Conservation (phyloP, 2,113 vertebrate genomes). For the Actenoides lindsayi region DNA sequence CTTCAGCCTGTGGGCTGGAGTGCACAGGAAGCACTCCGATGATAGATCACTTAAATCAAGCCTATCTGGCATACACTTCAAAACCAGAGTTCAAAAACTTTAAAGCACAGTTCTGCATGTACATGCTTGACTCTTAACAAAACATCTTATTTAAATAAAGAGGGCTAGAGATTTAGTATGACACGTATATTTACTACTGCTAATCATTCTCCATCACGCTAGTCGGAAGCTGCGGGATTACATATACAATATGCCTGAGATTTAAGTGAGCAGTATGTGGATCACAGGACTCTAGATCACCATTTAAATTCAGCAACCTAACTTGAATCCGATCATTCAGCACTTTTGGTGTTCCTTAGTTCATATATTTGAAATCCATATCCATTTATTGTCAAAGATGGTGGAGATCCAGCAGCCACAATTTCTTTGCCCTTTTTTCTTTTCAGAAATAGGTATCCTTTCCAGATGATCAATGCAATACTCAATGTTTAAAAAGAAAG, state of each 20-base stretch:
- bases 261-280: neutral
- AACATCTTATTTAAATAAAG: constrained; percentile 27
- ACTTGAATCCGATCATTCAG: neutral
- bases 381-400: neutral
- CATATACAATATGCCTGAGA: neutral
- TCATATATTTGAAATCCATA: neutral
- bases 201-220: neutral
- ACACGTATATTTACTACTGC: neutral
- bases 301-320: neutral
- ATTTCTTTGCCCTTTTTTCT: neutral
- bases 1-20: neutral
- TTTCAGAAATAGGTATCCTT: neutral
- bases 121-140: constrained; percentile 41
- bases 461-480: neutral
- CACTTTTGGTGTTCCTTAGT: neutral
- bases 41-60: constrained; percentile 44
- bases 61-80: constrained; percentile 54
- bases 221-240: neutral
- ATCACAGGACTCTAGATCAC: neutral
- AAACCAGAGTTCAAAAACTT: constrained; percentile 50
- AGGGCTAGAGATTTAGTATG: neutral
- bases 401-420: neutral
- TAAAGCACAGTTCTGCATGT: neutral
- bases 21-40: neutral
- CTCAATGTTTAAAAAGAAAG: neutral